Evolutionary conservation across 2,797 vertebrate species (phyloP), one percentile per base, ranked within the genome.

Genomic region (Anolis apletophallus): DNA sequence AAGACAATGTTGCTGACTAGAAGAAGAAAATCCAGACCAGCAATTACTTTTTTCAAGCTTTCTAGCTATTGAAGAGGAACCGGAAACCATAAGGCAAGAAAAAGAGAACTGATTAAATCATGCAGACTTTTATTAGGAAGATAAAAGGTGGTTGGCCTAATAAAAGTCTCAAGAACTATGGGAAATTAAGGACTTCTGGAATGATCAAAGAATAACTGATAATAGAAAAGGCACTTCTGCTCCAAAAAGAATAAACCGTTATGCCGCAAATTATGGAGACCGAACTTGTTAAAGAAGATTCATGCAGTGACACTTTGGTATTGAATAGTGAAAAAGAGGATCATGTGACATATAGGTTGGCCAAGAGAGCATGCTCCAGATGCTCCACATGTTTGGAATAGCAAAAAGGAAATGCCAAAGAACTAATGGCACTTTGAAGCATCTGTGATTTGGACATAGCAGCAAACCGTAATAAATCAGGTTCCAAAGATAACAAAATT

Each of bases 381-480:
- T 71, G 67, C 12, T 52, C 67, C 67, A 81, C 67, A 54, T 54
- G 64, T 69, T 54, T 55, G 80, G 11, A 71, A 32, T 71, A 81
- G 69, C 52, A 71, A 32, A 81, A 81, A 69, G n/a, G n/a, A 81
- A 81, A 69, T 81, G 80, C 61, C 61, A 68, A 29, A 69, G 29
- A 52, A 17, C 29, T 16, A 68, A n/a, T 50, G 79, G 50, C 61
- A 64, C 61, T 64, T 64, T 12, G 19, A 64, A 26, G 67, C 78
- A 80, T 14, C 57, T 26, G 21, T 67, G 61, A 80, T 36, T n/a
- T 50, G 61, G 23, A 3, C 16, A 67, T 46, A 14, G 7, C 8
- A 9, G 26, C 29, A 16, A 81, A 46, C 23, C 21, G 8, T 9
- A 81, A 68, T 29, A 19, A 29, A 19, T 50, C 8, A 50, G 61